Conservation (phyloP, 1,140 invertebrate species). For the Marisa cornuarietis region DNA sequence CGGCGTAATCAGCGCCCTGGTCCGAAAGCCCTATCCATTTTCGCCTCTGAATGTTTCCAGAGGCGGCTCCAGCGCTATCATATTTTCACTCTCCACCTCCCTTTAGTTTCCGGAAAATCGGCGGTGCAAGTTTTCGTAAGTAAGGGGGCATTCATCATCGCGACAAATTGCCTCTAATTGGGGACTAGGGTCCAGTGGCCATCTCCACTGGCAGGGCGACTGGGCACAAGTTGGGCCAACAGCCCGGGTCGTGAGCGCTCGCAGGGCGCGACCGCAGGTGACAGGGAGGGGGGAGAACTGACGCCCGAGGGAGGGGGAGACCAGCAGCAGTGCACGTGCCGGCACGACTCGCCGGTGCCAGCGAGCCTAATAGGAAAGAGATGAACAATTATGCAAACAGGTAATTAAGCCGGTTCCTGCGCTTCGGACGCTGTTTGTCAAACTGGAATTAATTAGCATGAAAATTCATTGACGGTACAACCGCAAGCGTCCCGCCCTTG, state of each 20-base stretch:
- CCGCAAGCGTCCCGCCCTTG: no score
- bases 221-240: background rate
- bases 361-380: constrained; percentile 7
- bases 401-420: constrained; percentile 1
- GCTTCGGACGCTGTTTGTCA: background rate
- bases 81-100: background rate
- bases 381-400: constrained; percentile 24
- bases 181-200: background rate
- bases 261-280: background rate
- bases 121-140: constrained; percentile 4
- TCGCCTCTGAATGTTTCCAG: no score
- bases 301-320: background rate
- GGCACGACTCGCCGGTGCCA: background rate
- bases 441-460: constrained; percentile 1
- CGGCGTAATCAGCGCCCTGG: no score
- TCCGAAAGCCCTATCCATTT: no score
- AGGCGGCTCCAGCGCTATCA: no score
- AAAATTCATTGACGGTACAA: background rate
- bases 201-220: background rate
- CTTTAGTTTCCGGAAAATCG: background rate
- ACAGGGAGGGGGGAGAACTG: background rate
- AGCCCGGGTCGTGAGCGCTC: background rate
- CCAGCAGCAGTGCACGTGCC: background rate
- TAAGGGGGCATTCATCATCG: constrained; percentile 15
- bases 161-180: constrained; percentile 20